Evolutionary conservation across 1,140 invertebrate species (phyloP).

Genomic region (Bradysia coprophila): DNA sequence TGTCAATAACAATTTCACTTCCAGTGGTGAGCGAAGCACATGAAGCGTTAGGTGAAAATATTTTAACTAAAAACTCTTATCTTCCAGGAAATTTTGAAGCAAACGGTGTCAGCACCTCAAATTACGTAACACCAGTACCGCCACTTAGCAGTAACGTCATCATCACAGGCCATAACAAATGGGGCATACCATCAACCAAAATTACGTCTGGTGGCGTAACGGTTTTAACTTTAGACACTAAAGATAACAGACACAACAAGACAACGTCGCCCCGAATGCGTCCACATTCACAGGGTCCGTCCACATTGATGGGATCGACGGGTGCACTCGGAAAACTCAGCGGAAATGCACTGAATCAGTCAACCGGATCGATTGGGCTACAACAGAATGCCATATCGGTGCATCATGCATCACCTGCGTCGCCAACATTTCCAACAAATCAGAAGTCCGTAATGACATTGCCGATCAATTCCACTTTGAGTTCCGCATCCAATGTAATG

Average conservation of each 20-base stretch:
- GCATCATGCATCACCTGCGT: constrained; percentile 20
- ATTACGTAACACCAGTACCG: constrained; percentile 20
- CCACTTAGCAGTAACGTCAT: constrained; percentile 23
- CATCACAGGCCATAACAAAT: constrained; percentile 28
- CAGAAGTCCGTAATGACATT: constrained; percentile 23
- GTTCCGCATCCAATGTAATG: neutral
- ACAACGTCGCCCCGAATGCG: constrained; percentile 30
- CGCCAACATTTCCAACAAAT: constrained; percentile 17
- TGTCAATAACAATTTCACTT: constrained; percentile 10
- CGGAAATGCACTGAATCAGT: constrained; percentile 21
- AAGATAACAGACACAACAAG: no score
- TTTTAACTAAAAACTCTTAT: no score
- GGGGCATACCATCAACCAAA: constrained; percentile 24
- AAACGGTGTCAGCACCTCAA: constrained; percentile 9
- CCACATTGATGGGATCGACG: constrained; percentile 22
- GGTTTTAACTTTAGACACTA: constrained; percentile 22
- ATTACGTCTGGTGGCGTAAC: constrained; percentile 41
- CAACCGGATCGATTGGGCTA: constrained; percentile 12
- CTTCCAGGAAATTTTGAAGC: constrained; percentile 12
- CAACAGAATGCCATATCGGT: constrained; percentile 18
- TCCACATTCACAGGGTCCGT: constrained; percentile 28
- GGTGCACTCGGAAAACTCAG: constrained; percentile 21
- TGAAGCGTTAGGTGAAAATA: no score
- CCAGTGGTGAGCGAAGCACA: no score
- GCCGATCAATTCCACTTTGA: constrained; percentile 10